Evolutionary conservation across 2,797 vertebrate genomes (phyloP), one percentile per base, ranked within the genome.

Genomic region (Tokudaia tokunoshimensis): DNA sequence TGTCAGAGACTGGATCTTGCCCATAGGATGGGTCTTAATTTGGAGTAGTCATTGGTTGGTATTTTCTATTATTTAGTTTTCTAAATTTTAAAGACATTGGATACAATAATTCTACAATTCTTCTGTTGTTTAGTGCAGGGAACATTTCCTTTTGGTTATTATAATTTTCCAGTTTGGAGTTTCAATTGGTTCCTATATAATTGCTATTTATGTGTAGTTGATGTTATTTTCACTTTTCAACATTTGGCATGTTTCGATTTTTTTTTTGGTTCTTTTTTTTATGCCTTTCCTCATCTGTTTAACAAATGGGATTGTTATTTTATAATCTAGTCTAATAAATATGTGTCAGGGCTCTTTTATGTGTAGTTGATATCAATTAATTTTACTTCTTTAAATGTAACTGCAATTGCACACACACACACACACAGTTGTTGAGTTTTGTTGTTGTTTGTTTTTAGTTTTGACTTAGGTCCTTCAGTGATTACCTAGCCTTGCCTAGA

Each of bases 241-340:
- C 4, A 70, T 15, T 37, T 78, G 6, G 26, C 9, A 15, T 47
- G 0, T 50, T 44, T 26, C 34, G 55, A 24, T 41, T 13, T 13
- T 52, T 52, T n/a, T 22, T 84, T 95, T 70, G 31, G 31, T 72
- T 78, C 3, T 63, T 65, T 87, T 87, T 17, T 11, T 6, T 19
- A 22, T 29, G 31, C 14, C 65, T 63, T 57, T 2, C 5, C 6
- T 76, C 59, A 52, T 81, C 2, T 72, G 26, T 65, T 61, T 24
- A 85, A 4, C 6, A 47, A 37, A 89, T 4, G 86, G n/a, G 24
- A 55, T 3, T n/a, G 13, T 41, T 57, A 19, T 59, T 95, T 96
- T 76, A 61, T 84, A 61, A 31, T 70, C 41, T 95, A 70, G n/a
- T 87, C n/a, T 67, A 63, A 20, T 79, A 76, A 94, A 12, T 74